phyloP scores from a whole-genome alignment of 2,113 vertebrate genomes.

The Camelus dromedarius region DNA sequence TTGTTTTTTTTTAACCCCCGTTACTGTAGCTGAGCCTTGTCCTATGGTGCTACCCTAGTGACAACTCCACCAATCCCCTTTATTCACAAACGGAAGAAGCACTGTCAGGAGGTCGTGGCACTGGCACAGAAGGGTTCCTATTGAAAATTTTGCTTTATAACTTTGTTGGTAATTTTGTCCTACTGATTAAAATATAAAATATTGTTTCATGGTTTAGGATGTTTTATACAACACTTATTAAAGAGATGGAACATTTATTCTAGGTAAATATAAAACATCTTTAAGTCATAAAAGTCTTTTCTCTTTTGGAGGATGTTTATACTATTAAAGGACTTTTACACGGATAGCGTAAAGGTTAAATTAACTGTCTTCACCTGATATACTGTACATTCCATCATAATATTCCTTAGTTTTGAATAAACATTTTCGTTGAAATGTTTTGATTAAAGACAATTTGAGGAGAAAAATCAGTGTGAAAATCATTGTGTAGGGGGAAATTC shows the following conservation, averaged over 20 bases:
- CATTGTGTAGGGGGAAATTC: background rate
- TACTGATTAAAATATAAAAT: background rate
- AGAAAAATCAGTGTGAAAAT: background rate
- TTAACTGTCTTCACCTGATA: background rate
- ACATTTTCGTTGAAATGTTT: background rate
- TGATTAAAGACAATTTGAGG: background rate
- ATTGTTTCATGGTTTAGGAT: background rate
- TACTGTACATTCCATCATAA: background rate
- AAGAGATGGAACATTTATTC: background rate
- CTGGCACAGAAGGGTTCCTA: background rate
- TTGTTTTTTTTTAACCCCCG: background rate
- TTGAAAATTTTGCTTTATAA: background rate
- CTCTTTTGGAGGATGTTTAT: background rate
- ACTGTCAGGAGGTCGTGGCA: background rate
- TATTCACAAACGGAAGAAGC: background rate
- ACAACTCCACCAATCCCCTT: background rate
- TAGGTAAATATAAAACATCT: background rate
- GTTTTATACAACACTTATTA: background rate
- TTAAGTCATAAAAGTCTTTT: background rate
- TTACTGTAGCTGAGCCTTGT: background rate
- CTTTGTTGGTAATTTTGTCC: background rate
- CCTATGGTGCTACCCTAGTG: background rate
- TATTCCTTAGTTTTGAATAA: background rate
- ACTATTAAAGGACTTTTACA: background rate
- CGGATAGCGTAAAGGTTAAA: background rate